Evolutionary conservation across 2,888 invertebrate genomes (phyloP), one percentile per base, ranked within the genome.

Genomic region (Cenopis cana): DNA sequence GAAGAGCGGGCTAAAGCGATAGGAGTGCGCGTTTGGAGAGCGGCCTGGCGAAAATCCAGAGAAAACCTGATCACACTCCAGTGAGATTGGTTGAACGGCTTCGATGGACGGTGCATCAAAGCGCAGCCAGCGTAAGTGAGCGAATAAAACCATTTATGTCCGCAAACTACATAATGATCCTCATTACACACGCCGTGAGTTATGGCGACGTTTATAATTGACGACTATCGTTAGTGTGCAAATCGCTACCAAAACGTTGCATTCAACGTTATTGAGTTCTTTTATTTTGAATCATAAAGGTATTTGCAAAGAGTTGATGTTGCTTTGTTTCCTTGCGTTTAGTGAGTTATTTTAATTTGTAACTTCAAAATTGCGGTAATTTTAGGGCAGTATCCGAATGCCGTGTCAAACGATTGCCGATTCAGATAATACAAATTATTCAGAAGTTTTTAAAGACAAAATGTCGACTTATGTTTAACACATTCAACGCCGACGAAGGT

Each of bases 151-250:
- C 52, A 24, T 38, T 41, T 11, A 50, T 50, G 24, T 49, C 38
- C 49, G 59, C 29, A 41, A 60, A 60, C 41, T 20, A 66, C 65
- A 56, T 70, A 70, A 70, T 70, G 29, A 29, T 49, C 20, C 54
- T 29, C 3, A 60, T 70, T 70, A 70, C 14, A 66, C 50, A 12
- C 33, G 33, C 12, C 17, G 49, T 49, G 65, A 66, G 59, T 70
- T 59, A 70, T 60, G 46, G 17, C 2, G 17, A 2, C 70, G 5
- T 60, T 70, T 70, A 70, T 54, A 59, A 60, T 60, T 54, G 54
- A 66, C 54, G 59, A 66, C 36, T 17, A 14, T 52, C 61, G 12
- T 69, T 62, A 33, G 17, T n/a, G n/a, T 29, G 29, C 33, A 56
- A 56, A 11, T 46, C n/a, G 8, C n/a, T 6, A 46, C n/a, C 6